Base-by-base conservation (phyloP, 1,140 invertebrate genomes). In the Bombus pascuorum region DNA sequence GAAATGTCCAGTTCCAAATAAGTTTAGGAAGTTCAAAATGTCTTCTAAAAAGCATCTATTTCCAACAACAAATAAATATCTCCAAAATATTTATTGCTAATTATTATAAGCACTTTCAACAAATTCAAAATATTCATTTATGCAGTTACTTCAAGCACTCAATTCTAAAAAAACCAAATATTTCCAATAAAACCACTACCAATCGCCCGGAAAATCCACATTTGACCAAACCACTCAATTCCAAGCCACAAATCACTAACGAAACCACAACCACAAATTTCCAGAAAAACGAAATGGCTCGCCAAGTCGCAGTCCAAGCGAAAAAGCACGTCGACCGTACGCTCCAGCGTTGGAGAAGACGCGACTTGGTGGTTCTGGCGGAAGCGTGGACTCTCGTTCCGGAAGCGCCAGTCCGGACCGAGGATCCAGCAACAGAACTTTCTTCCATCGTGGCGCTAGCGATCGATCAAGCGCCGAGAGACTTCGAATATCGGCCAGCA, bases 361-460 rank as follows among this genome's bases (percentile, higher is more conserved):
- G 10, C 91, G 94, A 10, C 80, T 94, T 15, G 93, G 93, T 47
- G 94, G 94, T 59, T 95, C 94, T 18, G 94, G 94, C 0, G 94
- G 94, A 57, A 95, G 94, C 83, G 90, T 94, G 15, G 94, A 95
- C 76, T 95, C 95, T 12, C 92, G 93, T 87, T 95, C 94, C 12
- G 93, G 93, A 47, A 95, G 94, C 86, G 94, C 93, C 15, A 95
- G 94, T 83, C 95, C 95, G 10, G 94, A 95, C 88, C 92, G 94
- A 77, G 92, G 93, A 62, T 81, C 87, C 5, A 74, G 88, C 25
- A 90, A 86, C 42, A 85, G 91, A 37, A 80, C 84, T 22, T 92
- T 93, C 81, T 84, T 94, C 13, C 92, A 94, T 77, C 92, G 93
- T 18, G 91, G 91, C n/a, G 87, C 89, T 65, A 93, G 90, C 82